phyloP scores from a whole-genome alignment of 2,888 invertebrate genomes.

The Isotomurus palustris region DNA sequence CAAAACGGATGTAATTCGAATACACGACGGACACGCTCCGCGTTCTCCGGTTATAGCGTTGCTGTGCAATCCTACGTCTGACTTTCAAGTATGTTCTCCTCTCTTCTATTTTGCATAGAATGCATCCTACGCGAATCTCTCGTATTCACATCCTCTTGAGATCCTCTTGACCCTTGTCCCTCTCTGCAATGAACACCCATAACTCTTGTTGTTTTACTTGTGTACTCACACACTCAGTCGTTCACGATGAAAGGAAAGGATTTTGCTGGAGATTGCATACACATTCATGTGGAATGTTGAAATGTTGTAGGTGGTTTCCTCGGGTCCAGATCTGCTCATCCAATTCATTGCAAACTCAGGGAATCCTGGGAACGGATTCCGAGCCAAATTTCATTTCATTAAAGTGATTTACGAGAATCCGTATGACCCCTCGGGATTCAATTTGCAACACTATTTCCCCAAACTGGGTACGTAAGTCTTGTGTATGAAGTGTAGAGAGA shows the following conservation, averaged over 20 bases:
- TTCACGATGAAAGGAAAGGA: not conserved
- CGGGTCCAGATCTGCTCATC: slow-evolving; percentile 73
- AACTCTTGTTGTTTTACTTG: not conserved
- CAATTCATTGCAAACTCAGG: slow-evolving; percentile 81
- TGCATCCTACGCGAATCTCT: too few relatives aligned
- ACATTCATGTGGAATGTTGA: too few relatives aligned
- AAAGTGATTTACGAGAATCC: slow-evolving; percentile 38
- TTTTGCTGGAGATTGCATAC: not conserved
- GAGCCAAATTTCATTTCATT: slow-evolving; percentile 55
- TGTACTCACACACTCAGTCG: not conserved
- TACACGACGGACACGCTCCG: slow-evolving; percentile 74
- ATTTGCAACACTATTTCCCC: slow-evolving; percentile 34
- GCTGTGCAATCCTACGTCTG: slow-evolving; percentile 73
- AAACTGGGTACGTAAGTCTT: too few relatives aligned
- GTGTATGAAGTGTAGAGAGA: too few relatives aligned
- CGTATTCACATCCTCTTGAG: too few relatives aligned
- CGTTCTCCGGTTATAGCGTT: slow-evolving; percentile 72
- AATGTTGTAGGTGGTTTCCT: slow-evolving; percentile 59
- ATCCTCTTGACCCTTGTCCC: too few relatives aligned
- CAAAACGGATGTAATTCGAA: slow-evolving; percentile 76
- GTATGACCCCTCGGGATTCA: slow-evolving; percentile 29
- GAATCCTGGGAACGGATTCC: slow-evolving; percentile 72
- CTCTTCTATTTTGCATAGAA: too few relatives aligned
- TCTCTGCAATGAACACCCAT: too few relatives aligned
- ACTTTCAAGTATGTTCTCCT: slow-evolving; percentile 74